phyloP scores from a whole-genome alignment of 2,888 invertebrate species.

The Morinoia aosen region DNA sequence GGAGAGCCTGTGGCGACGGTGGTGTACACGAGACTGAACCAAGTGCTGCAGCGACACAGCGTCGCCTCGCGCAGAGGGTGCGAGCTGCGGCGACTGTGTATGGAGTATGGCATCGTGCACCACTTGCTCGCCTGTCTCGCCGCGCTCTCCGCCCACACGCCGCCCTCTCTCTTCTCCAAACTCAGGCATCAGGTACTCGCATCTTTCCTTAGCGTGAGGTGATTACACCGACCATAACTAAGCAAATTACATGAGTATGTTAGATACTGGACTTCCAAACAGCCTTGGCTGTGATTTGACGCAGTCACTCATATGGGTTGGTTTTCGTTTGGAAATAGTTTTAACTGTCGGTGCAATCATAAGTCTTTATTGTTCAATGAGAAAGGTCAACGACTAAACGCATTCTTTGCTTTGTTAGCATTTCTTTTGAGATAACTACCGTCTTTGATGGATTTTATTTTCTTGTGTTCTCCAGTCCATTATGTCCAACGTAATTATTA shows the following conservation, averaged over 20 bases:
- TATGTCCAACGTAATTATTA: no score
- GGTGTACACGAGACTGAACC: neutral
- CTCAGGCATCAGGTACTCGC: conserved; percentile 60
- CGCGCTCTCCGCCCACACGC: conserved; percentile 80
- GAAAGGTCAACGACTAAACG: no score
- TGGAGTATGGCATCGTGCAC: conserved; percentile 87
- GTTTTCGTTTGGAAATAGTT: no score
- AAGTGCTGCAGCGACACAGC: conserved; percentile 20
- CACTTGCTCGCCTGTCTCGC: conserved; percentile 89
- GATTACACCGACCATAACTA: neutral
- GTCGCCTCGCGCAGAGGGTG: conserved; percentile 74
- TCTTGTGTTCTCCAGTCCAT: no score
- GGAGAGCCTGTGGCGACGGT: conserved; percentile 74
- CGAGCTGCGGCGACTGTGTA: conserved; percentile 82
- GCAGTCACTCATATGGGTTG: neutral
- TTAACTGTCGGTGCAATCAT: no score
- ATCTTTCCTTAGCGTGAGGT: neutral
- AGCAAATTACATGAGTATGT: neutral
- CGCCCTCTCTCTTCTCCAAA: conserved; percentile 61
- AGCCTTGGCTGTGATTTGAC: neutral
- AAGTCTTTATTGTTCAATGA: no score
- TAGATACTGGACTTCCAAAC: neutral
- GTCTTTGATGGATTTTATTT: no score
- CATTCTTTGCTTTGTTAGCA: no score
- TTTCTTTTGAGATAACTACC: no score